Conservation (phyloP, 2,113 vertebrate genomes). For the Lepus timidus region DNA sequence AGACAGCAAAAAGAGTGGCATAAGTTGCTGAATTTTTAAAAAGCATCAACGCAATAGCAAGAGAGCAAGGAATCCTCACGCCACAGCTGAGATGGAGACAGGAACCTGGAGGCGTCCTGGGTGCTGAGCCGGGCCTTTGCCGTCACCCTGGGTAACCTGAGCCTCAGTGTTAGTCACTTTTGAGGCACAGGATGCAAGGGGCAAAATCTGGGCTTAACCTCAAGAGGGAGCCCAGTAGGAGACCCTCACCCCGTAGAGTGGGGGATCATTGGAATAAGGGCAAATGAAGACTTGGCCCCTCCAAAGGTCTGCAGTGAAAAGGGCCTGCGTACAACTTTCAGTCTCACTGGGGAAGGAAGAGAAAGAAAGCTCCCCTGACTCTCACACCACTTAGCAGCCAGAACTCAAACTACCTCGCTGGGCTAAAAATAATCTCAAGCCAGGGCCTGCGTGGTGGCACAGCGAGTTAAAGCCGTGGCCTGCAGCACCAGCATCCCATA, state of each 20-base stretch:
- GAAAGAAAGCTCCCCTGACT: neutral
- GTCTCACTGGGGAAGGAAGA: neutral
- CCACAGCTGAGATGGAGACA: neutral
- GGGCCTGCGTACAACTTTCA: fast-evolving
- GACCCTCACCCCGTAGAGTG: too few relatives aligned
- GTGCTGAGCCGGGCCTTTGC: neutral
- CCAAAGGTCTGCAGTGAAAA: neutral
- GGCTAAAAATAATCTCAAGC: neutral
- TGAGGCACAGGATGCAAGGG: neutral
- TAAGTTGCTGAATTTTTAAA: neutral
- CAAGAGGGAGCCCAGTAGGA: neutral
- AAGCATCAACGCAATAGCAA: neutral
- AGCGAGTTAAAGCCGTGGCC: too few relatives aligned
- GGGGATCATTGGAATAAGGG: neutral
- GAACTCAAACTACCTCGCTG: neutral
- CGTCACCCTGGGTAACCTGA: too few relatives aligned
- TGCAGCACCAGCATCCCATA: too few relatives aligned
- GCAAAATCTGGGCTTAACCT: neutral
- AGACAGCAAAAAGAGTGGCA: neutral
- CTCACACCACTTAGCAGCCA: neutral
- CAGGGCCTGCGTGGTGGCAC: neutral
- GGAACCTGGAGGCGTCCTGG: neutral
- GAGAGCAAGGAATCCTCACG: neutral
- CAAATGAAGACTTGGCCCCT: neutral
- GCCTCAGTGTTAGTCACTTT: neutral